These are phyloP conservation scores for Hemitrygon akajei DNA, from an alignment of 2,797 vertebrate genomes.

Conservation along the genomic window DNA sequence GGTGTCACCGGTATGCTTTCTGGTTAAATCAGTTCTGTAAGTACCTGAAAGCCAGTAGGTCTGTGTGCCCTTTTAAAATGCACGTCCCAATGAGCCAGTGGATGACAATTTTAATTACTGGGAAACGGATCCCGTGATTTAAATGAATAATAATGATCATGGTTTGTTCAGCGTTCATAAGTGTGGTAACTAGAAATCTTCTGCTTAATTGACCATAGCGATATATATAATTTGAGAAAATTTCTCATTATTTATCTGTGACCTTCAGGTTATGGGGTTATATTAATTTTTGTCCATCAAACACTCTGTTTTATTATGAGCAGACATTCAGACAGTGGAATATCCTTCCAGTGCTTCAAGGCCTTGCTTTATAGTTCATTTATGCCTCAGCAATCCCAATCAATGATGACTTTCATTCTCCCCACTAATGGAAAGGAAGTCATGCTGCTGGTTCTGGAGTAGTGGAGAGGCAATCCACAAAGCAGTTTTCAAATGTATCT, in stretches of 20 bases:
- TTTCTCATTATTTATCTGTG: slow-evolving; percentile 14
- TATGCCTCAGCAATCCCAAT: neutral
- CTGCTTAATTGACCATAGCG: neutral
- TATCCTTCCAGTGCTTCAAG: neutral
- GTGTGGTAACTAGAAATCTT: slow-evolving; percentile 17
- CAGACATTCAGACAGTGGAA: neutral
- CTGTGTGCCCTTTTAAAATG: neutral
- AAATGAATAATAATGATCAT: slow-evolving; percentile 2
- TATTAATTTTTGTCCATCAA: slow-evolving; percentile 5
- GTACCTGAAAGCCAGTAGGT: neutral
- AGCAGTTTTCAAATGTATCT: neutral
- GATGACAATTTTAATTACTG: neutral
- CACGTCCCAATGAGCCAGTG: neutral
- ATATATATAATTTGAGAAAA: neutral
- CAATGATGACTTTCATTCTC: neutral
- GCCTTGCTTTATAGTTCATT: neutral
- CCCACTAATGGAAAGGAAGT: neutral
- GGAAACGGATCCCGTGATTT: neutral
- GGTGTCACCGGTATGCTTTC: neutral
- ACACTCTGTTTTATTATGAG: neutral
- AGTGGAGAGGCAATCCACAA: neutral
- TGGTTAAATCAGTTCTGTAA: neutral
- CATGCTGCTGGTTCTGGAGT: neutral
- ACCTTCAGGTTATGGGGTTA: neutral
- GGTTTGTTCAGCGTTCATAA: slow-evolving; percentile 17